These are phyloP conservation scores for Oxystoma pomonae DNA, from an alignment of 2,888 invertebrate species.

Conservation along the genomic window DNA sequence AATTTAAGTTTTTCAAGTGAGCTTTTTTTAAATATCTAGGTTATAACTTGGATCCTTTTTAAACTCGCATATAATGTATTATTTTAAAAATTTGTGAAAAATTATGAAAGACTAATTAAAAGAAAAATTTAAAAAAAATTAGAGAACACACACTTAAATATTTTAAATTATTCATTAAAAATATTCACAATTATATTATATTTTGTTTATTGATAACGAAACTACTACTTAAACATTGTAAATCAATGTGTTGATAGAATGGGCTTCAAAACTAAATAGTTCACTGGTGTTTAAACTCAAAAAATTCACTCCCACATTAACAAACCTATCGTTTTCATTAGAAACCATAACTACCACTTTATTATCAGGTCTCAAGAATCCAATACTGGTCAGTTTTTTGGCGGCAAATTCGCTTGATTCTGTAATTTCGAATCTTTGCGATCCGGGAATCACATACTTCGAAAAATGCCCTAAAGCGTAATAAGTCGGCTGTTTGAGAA, in stretches of 20 bases:
- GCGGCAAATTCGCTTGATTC: background rate
- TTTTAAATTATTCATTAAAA: no score
- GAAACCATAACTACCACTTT: background rate
- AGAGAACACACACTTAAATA: no score
- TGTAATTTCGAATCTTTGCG: background rate
- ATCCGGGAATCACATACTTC: conserved; percentile 55
- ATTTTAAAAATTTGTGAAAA: no score
- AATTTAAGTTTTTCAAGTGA: no score
- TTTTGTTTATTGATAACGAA: no score
- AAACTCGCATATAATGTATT: no score
- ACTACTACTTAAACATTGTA: background rate
- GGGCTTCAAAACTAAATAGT: background rate
- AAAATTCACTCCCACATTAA: background rate
- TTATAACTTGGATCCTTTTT: no score
- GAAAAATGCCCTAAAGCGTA: conserved; percentile 76
- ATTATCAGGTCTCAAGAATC: background rate
- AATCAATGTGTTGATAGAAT: background rate
- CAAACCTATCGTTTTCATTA: background rate
- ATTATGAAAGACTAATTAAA: no score
- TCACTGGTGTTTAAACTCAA: background rate
- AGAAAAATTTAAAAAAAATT: no score
- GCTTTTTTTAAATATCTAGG: no score
- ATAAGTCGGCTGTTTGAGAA: conserved; percentile 83
- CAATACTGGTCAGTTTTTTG: background rate
- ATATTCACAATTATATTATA: no score